These are phyloP conservation scores for Clarias batrachus DNA, from an alignment of 2,113 vertebrate genomes.

Conservation along the genomic window DNA sequence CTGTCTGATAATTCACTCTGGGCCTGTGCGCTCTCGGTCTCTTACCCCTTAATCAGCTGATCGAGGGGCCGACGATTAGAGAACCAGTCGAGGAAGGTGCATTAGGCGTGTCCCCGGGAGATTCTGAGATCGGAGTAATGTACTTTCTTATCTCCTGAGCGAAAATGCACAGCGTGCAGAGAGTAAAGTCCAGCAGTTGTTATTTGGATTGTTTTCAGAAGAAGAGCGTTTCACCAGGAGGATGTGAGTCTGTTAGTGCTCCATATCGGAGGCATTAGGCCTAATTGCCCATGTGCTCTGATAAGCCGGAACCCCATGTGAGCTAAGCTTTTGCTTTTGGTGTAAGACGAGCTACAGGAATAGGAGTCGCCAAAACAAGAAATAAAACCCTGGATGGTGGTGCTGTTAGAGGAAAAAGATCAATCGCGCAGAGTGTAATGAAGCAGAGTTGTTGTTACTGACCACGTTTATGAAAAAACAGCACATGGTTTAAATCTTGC, in stretches of 20 bases:
- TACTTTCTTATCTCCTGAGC: slow-evolving; percentile 54
- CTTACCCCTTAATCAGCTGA: neutral
- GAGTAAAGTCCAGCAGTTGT: slow-evolving; percentile 59
- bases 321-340: slow-evolving; percentile 26
- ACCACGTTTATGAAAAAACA: neutral
- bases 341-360: neutral
- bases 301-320: slow-evolving; percentile 51
- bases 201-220: slow-evolving; percentile 10
- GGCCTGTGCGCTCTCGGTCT: neutral
- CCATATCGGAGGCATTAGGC: slow-evolving; percentile 46
- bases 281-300: slow-evolving; percentile 55
- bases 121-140: neutral
- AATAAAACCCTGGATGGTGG: neutral
- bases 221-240: neutral
- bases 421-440: neutral
- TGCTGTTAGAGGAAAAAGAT: neutral
- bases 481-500: neutral
- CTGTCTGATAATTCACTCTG: neutral
- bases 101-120: neutral
- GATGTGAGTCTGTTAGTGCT: neutral
- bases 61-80: neutral
- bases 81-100: neutral
- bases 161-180: slow-evolving; percentile 17
- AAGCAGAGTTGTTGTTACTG: neutral
- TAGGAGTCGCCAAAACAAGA: neutral